These are phyloP conservation scores for Probosciger aterrimus DNA, from an alignment of 2,113 vertebrate genomes.

Conservation along the genomic window DNA sequence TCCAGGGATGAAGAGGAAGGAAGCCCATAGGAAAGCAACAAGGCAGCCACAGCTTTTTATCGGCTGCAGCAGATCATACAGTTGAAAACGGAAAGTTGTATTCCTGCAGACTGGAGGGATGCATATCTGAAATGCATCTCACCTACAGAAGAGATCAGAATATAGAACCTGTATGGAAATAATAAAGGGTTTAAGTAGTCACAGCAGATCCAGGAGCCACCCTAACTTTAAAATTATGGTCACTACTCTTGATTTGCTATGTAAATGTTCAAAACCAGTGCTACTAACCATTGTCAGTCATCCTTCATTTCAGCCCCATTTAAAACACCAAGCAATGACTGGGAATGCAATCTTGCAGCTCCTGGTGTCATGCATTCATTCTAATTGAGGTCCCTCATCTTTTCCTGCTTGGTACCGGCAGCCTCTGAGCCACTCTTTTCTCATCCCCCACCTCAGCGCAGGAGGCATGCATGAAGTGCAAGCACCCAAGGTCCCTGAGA, in stretches of 20 bases:
- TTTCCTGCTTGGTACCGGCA: not conserved
- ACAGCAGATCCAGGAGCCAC: not conserved
- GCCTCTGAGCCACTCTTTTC: not conserved
- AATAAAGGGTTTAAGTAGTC: not conserved
- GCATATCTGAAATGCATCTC: not conserved
- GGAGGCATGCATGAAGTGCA: accelerated
- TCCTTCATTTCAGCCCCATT: not conserved
- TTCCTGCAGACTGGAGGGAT: not conserved
- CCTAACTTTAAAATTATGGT: not conserved
- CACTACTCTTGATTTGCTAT: not conserved
- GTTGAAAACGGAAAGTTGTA: not conserved
- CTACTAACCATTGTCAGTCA: not conserved
- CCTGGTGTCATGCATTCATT: accelerated
- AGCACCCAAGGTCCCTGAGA: not conserved
- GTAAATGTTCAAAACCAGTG: not conserved
- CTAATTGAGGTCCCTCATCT: accelerated
- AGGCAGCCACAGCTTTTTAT: not conserved
- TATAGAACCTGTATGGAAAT: not conserved
- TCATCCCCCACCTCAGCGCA: accelerated
- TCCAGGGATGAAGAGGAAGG: not conserved
- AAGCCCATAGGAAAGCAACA: not conserved
- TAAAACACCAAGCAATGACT: not conserved
- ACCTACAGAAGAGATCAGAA: not conserved
- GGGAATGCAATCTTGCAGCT: not conserved
- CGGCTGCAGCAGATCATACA: not conserved